Conservation (phyloP, 2,113 vertebrate genomes). For the Megaceryle torquata region DNA sequence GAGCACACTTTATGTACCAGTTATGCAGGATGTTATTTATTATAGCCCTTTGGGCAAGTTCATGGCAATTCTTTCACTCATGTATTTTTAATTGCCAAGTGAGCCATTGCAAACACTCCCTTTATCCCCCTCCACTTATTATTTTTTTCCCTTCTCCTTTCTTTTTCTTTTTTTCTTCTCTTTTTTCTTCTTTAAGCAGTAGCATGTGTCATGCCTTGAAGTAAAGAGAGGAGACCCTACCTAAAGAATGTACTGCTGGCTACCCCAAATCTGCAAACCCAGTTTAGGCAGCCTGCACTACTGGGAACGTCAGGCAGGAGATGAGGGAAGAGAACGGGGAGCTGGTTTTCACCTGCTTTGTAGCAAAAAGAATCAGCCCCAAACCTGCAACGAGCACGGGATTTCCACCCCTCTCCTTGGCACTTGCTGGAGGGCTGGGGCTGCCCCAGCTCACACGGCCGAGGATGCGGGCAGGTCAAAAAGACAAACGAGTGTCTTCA, state of each 20-base stretch:
- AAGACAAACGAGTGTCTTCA: not conserved
- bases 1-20: not conserved
- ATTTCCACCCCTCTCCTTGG: not conserved
- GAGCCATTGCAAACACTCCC: not conserved
- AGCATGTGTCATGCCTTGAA: not conserved
- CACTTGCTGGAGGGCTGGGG: fast-evolving
- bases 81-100: slow-evolving; percentile 5
- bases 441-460: not conserved
- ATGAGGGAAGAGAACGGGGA: not conserved
- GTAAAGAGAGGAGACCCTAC: not conserved
- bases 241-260: not conserved
- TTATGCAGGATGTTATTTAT: slow-evolving; percentile 31
- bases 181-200: not conserved
- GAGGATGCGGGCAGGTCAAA: not conserved
- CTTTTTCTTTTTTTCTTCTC: fast-evolving
- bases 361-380: not conserved
- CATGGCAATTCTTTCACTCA: slow-evolving; percentile 16
- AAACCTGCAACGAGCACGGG: not conserved
- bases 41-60: slow-evolving; percentile 19
- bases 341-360: not conserved
- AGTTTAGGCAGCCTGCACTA: not conserved
- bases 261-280: not conserved
- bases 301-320: not conserved
- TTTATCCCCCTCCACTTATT: not conserved
- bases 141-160: fast-evolving